Evolutionary conservation across 1,140 invertebrate genomes (phyloP).

Genomic region (Brachionus rubens): DNA sequence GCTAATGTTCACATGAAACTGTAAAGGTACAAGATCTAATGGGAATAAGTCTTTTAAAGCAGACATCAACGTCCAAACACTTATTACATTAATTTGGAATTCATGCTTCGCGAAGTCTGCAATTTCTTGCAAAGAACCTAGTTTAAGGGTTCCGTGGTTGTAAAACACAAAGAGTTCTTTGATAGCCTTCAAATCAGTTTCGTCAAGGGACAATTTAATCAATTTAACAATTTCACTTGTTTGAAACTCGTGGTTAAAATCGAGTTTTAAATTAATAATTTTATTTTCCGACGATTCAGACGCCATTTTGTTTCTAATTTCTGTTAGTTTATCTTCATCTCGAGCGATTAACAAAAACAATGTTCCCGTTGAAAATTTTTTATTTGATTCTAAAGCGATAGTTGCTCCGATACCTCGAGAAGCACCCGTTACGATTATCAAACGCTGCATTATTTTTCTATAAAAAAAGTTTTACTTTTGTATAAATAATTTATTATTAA

Average conservation of each 20-base stretch:
- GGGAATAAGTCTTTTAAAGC: conserved; percentile 13
- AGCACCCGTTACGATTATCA: conserved; percentile 41
- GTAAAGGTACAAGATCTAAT: background rate
- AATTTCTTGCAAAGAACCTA: background rate
- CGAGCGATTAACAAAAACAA: conserved; percentile 27
- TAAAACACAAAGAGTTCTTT: conserved; percentile 28
- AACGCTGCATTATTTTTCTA: background rate
- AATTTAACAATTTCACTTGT: background rate
- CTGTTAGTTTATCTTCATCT: background rate
- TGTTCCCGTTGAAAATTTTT: background rate
- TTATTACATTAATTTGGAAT: conserved; percentile 29
- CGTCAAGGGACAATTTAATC: background rate
- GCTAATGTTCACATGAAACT: conserved; percentile 41
- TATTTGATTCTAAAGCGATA: conserved; percentile 1
- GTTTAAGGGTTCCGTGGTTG: conserved; percentile 28
- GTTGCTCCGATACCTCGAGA: conserved; percentile 39
- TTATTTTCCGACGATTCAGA: background rate
- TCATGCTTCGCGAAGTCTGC: background rate
- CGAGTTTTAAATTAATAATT: background rate
- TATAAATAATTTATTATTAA: background rate
- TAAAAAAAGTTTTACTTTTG: background rate
- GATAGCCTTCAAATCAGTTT: background rate
- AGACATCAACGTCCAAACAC: conserved; percentile 7
- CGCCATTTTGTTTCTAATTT: background rate
- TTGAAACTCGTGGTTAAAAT: background rate